Conservation (phyloP, 2,113 vertebrate genomes). For the Clarias batrachus region DNA sequence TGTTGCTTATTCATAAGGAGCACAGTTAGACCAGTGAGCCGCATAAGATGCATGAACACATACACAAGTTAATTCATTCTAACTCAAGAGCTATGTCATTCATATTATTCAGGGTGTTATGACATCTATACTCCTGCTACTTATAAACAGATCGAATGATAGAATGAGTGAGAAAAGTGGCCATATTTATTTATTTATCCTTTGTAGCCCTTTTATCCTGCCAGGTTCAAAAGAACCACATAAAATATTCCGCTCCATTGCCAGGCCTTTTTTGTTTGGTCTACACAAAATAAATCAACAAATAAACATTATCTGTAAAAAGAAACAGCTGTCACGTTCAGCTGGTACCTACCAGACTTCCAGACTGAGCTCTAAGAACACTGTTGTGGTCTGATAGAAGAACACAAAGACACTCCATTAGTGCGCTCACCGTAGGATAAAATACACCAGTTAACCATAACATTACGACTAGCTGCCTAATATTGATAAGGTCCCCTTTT, state of each 20-base stretch:
- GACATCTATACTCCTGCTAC: background rate
- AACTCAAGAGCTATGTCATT: background rate
- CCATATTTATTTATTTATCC: background rate
- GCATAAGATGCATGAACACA: background rate
- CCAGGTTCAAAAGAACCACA: background rate
- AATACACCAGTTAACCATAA: no score
- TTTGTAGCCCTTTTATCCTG: background rate
- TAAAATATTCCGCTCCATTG: background rate
- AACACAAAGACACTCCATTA: constrained; percentile 46
- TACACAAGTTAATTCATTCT: background rate
- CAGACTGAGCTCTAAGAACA: constrained; percentile 84
- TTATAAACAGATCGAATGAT: background rate
- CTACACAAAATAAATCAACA: background rate
- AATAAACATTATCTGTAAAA: background rate
- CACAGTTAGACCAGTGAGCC: background rate
- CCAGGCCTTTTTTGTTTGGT: background rate
- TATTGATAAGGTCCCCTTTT: no score
- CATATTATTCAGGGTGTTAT: background rate
- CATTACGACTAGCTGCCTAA: no score
- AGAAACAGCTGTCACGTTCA: background rate
- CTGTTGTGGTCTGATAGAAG: constrained; percentile 83
- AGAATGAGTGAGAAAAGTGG: background rate
- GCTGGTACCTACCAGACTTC: constrained; percentile 87
- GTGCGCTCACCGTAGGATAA: background rate
- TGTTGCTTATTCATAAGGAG: background rate